These are phyloP conservation scores for Brenthis ino DNA, from an alignment of 2,888 invertebrate genomes.

Conservation along the genomic window DNA sequence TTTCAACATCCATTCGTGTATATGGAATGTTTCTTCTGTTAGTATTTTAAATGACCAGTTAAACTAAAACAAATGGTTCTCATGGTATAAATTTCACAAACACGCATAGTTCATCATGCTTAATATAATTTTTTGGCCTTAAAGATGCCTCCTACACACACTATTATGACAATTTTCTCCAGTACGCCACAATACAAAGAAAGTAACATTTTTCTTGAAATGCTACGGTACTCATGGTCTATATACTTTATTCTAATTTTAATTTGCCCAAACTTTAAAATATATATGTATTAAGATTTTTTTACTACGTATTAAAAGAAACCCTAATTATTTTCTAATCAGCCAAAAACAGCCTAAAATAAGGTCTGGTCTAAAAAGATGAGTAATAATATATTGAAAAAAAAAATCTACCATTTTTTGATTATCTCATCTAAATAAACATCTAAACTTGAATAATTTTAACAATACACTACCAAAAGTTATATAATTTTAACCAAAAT, in stretches of 20 bases:
- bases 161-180: conserved; percentile 50
- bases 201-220: conserved; percentile 48
- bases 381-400: neutral
- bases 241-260: conserved; percentile 9
- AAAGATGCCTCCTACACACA: conserved; percentile 68
- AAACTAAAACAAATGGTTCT: conserved; percentile 39
- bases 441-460: conserved; percentile 1
- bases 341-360: neutral
- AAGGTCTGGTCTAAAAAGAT: conserved; percentile 5
- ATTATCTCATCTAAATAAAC: neutral
- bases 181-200: conserved; percentile 53
- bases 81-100: conserved; percentile 50
- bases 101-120: conserved; percentile 49
- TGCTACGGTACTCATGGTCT: conserved; percentile 62
- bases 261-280: conserved; percentile 7
- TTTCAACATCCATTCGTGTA: conserved; percentile 52
- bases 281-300: conserved; percentile 6
- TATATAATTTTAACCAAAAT: conserved; percentile 11
- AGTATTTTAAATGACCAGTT: conserved; percentile 52
- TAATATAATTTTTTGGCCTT: conserved; percentile 59
- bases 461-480: conserved; percentile 5
- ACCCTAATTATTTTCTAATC: too few relatives aligned
- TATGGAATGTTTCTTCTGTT: conserved; percentile 58
- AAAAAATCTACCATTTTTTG: neutral
- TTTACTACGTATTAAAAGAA: conserved; percentile 11